These are phyloP conservation scores for Ennomos erosarius DNA, from an alignment of 2,888 invertebrate genomes.

Conservation along the genomic window DNA sequence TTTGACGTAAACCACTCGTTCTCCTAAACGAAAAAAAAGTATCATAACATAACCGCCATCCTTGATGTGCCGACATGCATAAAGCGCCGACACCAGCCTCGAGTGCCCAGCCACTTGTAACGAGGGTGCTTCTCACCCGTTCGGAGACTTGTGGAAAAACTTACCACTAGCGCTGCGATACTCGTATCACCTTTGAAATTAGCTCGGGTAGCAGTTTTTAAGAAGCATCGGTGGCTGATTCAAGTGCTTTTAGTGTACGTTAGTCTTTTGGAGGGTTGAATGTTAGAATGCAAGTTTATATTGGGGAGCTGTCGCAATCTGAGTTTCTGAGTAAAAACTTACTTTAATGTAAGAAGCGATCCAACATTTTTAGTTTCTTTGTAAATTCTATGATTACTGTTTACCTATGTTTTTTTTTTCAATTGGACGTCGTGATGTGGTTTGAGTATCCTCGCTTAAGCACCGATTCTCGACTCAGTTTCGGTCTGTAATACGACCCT, in stretches of 20 bases:
- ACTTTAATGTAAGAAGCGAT: too few relatives aligned
- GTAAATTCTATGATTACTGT: too few relatives aligned
- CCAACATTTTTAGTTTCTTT: too few relatives aligned
- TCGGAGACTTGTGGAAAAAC: constrained; percentile 31
- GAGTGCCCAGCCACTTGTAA: constrained; percentile 30
- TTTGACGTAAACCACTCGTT: constrained; percentile 6
- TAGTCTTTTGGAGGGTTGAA: constrained; percentile 17
- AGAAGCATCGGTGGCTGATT: constrained; percentile 20
- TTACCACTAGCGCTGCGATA: constrained; percentile 26
- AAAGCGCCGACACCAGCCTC: constrained; percentile 37
- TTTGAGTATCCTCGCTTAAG: too few relatives aligned
- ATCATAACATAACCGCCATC: constrained; percentile 26
- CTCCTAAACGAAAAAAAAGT: constrained; percentile 14
- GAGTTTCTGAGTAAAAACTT: too few relatives aligned
- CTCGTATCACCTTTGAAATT: constrained; percentile 32
- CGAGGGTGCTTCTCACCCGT: constrained; percentile 33
- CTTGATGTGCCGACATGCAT: constrained; percentile 32
- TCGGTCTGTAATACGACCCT: too few relatives aligned
- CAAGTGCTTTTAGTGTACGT: constrained; percentile 18
- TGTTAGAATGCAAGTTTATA: constrained; percentile 6
- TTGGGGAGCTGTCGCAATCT: not conserved
- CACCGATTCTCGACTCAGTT: too few relatives aligned
- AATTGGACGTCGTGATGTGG: too few relatives aligned
- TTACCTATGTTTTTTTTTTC: too few relatives aligned
- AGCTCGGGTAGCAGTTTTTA: constrained; percentile 24